Percentiles rank a stretch among this genome's conserved stretches.
These are phyloP conservation scores for Dicaeum eximium DNA, from an alignment of 2,113 vertebrate genomes.

Conservation along the genomic window DNA sequence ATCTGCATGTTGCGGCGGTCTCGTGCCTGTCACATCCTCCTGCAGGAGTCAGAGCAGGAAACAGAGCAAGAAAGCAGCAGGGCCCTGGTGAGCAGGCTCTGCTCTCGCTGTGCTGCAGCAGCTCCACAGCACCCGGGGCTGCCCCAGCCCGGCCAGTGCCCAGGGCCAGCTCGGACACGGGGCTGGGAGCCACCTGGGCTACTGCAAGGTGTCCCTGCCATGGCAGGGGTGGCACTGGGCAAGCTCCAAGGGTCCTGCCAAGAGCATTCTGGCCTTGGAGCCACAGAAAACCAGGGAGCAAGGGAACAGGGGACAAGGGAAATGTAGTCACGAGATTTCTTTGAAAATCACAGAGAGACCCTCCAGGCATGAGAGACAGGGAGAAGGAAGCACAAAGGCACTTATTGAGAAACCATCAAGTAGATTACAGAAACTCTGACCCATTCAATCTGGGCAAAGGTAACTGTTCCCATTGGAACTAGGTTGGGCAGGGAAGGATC, in stretches of 20 bases:
- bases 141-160: neutral
- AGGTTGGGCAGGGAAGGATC: neutral
- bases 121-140: neutral
- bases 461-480: fast-evolving
- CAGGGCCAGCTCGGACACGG: fast-evolving
- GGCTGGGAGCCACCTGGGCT: fast-evolving
- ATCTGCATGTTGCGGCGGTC: conserved; percentile 28
- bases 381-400: neutral
- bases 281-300: neutral
- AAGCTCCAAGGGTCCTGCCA: neutral
- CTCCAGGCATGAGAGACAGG: neutral
- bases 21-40: neutral
- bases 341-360: neutral
- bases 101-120: neutral
- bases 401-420: fast-evolving
- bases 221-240: neutral
- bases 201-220: neutral
- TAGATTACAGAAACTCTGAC: neutral
- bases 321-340: neutral
- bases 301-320: too few relatives aligned
- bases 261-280: neutral
- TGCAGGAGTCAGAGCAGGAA: neutral
- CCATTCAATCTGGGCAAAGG: neutral
- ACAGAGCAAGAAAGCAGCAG: neutral
- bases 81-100: neutral